phyloP scores from a whole-genome alignment of 2,797 vertebrate species.

The Setipinna tenuifilis region DNA sequence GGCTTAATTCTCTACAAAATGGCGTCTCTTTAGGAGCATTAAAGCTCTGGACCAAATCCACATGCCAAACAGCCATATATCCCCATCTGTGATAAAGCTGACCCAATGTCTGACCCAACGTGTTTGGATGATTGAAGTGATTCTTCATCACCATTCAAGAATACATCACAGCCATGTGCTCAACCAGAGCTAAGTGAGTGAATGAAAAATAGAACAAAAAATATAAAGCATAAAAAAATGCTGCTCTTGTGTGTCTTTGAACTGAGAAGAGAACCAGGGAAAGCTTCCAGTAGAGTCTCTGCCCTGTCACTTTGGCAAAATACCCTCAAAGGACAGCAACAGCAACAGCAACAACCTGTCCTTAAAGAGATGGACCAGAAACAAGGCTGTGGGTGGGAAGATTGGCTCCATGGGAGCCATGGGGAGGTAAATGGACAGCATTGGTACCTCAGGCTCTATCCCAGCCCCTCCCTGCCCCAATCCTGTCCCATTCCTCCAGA shows the following conservation, averaged over 20 bases:
- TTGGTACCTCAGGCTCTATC: not conserved
- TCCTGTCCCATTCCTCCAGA: not conserved
- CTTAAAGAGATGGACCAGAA: not conserved
- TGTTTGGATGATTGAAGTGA: not conserved
- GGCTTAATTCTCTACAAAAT: constrained; percentile 45
- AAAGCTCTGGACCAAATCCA: constrained; percentile 9
- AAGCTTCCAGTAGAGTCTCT: not conserved
- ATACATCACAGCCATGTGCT: not conserved
- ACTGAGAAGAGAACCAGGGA: not conserved
- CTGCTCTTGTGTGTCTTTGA: not conserved
- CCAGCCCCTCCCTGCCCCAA: not conserved
- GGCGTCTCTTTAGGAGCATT: not conserved
- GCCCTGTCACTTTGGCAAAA: too few relatives aligned
- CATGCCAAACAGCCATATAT: not conserved
- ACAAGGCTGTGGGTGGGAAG: not conserved
- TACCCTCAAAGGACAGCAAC: not conserved
- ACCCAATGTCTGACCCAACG: not conserved
- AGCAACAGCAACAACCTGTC: not conserved
- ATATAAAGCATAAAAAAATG: not conserved
- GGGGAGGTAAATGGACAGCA: not conserved
- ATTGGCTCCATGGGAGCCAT: not conserved
- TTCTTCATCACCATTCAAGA: constrained; percentile 6
- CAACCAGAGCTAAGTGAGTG: not conserved
- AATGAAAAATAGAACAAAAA: not conserved
- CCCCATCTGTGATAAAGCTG: not conserved